Base-by-base conservation (phyloP, 2,888 invertebrate genomes). In the Tridacna gigas region DNA sequence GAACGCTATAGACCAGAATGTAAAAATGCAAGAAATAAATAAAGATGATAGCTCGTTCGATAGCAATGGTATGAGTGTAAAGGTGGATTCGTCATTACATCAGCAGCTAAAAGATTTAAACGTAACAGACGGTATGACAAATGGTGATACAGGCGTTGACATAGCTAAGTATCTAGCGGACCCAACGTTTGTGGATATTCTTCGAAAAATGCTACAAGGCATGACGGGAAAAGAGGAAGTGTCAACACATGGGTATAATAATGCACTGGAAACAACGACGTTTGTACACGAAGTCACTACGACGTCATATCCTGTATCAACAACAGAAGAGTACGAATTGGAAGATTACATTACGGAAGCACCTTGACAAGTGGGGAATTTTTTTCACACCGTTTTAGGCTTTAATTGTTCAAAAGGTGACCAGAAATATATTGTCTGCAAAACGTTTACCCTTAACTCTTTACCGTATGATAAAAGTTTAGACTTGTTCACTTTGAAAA, bases 271-370 rank as follows among this genome's bases (percentile, higher is more conserved):
- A 51, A 71, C 71, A 5, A 71, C 71, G 51, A 71, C 71, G 26
- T 71, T 26, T 51, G 25, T 25, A 22, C 71, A 51, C 18, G 71
- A 71, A 51, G 11, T 51, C 71, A 51, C 25, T 47, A 71, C 71
- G 51, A 71, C 51, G 22, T 25, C 48, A 18, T 12, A 15, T 47
- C 12, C 51, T 11, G 13, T n/a, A 0, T 51, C 71, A 25, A 51
- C 71, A 22, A 71, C 71, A 12, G 71, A 71, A 15, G 71, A 71
- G 25, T 51, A 51, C 51, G 71, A 71, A 20, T 15, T 47, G 71
- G 71, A 71, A 25, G 71, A 71, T 51, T 51, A 25, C 22, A 25
- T 71, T 15, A 48, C 71, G 1, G 71, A 51, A 25, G 71, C 37
- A n/a, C 67, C 67, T 18, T 67, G 37, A 67, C 11, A 56, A 5